Percentiles rank a stretch among this genome's conserved stretches.
Evolutionary conservation across 1,140 invertebrate species (phyloP).

Genomic region (Trichonephila clavata): DNA sequence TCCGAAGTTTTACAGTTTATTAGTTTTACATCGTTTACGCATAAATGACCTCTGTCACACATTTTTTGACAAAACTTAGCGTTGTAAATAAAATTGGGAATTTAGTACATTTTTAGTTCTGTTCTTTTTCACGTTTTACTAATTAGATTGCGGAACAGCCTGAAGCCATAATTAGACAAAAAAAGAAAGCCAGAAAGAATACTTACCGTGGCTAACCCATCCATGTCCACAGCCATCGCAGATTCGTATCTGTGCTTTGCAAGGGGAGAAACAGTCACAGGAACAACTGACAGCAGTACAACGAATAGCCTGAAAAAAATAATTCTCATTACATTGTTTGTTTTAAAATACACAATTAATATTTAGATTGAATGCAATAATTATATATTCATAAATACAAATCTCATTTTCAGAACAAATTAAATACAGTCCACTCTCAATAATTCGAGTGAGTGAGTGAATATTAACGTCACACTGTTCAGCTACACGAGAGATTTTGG

Average conservation of each 20-base stretch:
- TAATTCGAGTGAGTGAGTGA: no score
- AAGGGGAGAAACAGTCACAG: constrained; percentile 89
- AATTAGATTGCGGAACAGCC: no score
- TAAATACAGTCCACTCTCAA: no score
- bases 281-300: constrained; percentile 87
- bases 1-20: not conserved
- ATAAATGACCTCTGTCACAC: not conserved
- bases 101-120: not conserved
- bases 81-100: not conserved
- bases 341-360: not conserved
- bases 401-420: no score
- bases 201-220: constrained; percentile 90
- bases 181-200: not conserved
- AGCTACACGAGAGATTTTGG: no score
- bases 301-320: constrained; percentile 85
- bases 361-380: no score
- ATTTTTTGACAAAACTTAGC: not conserved
- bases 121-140: not conserved
- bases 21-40: not conserved
- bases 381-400: no score
- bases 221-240: constrained; percentile 89
- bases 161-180: not conserved
- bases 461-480: no score
- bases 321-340: not conserved
- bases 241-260: constrained; percentile 86